A percentile compares a stretch with the other conserved stretches of the same genome.
phyloP scores from a whole-genome alignment of 1,140 invertebrate genomes.

The Leucophenga varia region DNA sequence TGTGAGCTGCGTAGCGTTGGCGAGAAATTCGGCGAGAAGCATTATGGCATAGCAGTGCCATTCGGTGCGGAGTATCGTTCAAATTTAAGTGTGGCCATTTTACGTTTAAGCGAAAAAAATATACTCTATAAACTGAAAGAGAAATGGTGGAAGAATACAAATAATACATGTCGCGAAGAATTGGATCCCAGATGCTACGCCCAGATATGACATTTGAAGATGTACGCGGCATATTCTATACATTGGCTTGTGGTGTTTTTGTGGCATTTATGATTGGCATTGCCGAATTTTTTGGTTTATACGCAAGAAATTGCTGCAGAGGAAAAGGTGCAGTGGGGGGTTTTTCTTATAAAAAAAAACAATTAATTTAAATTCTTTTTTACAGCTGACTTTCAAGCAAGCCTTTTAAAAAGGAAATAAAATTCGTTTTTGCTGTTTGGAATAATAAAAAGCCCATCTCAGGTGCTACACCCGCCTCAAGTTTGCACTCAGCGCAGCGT shows the following conservation, averaged over 20 bases:
- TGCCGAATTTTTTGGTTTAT: slow-evolving; percentile 81
- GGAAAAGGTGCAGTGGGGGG: slow-evolving; percentile 60
- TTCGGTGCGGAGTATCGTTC: slow-evolving; percentile 72
- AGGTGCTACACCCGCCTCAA: slow-evolving; percentile 27
- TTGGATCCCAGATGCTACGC: slow-evolving; percentile 30
- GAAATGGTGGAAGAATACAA: slow-evolving; percentile 76
- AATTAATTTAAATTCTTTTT: slow-evolving; percentile 42
- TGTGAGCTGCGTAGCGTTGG: slow-evolving; percentile 93
- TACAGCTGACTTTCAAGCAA: slow-evolving; percentile 54
- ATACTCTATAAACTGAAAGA: slow-evolving; percentile 68
- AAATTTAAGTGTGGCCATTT: slow-evolving; percentile 67
- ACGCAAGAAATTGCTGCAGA: slow-evolving; percentile 74
- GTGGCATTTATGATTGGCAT: slow-evolving; percentile 68
- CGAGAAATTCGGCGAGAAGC: slow-evolving; percentile 78
- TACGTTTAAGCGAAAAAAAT: slow-evolving; percentile 76
- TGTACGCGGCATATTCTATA: slow-evolving; percentile 89
- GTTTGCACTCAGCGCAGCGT: slow-evolving; percentile 24
- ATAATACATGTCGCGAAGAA: slow-evolving; percentile 36
- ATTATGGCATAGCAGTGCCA: slow-evolving; percentile 75
- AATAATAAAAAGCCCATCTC: slow-evolving; percentile 46
- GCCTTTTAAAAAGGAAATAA: slow-evolving; percentile 39
- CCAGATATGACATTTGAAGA: slow-evolving; percentile 73
- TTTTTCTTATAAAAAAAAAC: background rate
- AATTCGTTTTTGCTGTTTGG: slow-evolving; percentile 44
- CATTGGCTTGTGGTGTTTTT: slow-evolving; percentile 70